Evolutionary conservation across 2,888 invertebrate species (phyloP), one percentile per base, ranked within the genome.

Genomic region (Rhamphomyia laevipes): DNA sequence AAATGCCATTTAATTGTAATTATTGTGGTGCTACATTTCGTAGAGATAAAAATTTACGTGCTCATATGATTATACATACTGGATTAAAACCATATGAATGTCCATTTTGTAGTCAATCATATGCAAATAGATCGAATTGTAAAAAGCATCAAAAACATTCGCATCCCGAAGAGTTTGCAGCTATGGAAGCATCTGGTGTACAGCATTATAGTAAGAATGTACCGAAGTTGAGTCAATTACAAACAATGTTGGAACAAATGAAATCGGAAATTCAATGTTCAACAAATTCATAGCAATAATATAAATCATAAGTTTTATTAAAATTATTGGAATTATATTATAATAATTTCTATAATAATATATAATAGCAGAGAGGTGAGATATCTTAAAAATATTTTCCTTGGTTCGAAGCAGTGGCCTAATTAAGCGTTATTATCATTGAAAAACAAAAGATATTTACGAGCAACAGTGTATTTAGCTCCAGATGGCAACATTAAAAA

Each of bases 101-200:
- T 43, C 66, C 67, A 41, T 71, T 70, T 51, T 71, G 70, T 51
- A 64, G 61, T 9, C 63, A 62, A 47, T 62, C 67, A 4, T 71
- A 70, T 52, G 63, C 70, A 1, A 68, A 71, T 48, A 70, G 71
- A 11, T 66, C 70, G 11, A 71, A 71, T 55, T 71, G 70, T 49
- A 61, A 70, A 11, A 67, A 65, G 51, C 70, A 71, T 51, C 70
- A 70, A 45, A 69, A 68, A 18, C 66, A 67, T 42, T 52, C 63
- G 1, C 70, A 71, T 59, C 67, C 70, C 1, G 56, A 54, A 15
- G 69, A 70, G 50, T 53, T 71, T 49, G 69, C 68, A 0, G 68
- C 64, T 13, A 62, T 67, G 51, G 70, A 71, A 54, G 62, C 68
- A 0, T 4, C 10, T 10, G 43, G 31, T 11, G 3, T 42, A 5